Conservation (phyloP, 2,113 vertebrate genomes). For the Glaucomys volans region DNA sequence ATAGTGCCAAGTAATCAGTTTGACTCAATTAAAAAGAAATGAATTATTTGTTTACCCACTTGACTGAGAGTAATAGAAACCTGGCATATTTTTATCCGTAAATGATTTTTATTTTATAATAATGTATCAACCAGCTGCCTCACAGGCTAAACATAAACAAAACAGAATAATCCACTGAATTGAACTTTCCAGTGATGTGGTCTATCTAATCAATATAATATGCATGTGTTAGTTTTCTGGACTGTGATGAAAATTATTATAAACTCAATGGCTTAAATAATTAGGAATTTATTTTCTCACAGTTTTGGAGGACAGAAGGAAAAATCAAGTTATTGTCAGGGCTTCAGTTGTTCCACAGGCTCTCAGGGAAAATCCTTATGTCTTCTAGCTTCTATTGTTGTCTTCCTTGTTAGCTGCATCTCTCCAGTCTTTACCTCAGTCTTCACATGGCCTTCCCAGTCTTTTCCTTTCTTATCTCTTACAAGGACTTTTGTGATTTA, state of each 20-base stretch:
- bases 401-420: too few species aligned
- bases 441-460: background rate
- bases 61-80: background rate
- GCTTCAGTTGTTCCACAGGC: background rate
- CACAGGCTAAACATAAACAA: background rate
- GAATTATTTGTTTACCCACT: background rate
- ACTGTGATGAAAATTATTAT: background rate
- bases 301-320: background rate
- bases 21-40: constrained; percentile 6
- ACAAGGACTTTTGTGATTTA: background rate
- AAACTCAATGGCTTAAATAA: background rate
- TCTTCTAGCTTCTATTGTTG: too few species aligned
- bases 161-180: background rate
- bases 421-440: background rate
- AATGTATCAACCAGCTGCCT: background rate
- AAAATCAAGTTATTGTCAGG: background rate
- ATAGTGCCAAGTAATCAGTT: background rate
- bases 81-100: background rate
- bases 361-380: background rate
- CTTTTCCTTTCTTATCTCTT: background rate
- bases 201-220: background rate
- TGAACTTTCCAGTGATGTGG: background rate
- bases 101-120: background rate
- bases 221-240: background rate
- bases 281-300: background rate